phyloP scores from a whole-genome alignment of 1,140 invertebrate species.

The Phymastichus coffea region DNA sequence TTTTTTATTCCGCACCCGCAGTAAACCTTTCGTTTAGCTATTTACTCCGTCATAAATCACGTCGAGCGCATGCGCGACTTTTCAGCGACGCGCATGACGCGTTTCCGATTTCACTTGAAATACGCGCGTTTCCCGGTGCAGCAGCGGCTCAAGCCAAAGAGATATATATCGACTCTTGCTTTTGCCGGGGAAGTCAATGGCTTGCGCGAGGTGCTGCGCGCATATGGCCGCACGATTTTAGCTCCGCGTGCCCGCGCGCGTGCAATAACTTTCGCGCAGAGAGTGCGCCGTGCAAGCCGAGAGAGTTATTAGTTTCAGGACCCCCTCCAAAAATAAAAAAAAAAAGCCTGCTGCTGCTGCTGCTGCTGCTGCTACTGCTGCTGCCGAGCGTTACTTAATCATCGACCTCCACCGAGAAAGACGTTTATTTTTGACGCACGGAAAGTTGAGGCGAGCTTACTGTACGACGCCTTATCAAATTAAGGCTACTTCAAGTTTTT shows the following conservation, averaged over 20 bases:
- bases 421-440: too few relatives aligned
- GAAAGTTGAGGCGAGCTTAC: too few relatives aligned
- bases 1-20: too few relatives aligned
- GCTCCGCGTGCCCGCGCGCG: too few relatives aligned
- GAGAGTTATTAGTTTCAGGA: not conserved
- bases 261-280: conserved; percentile 2
- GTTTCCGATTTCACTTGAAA: conserved; percentile 28
- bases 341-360: too few relatives aligned
- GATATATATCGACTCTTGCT: conserved; percentile 10
- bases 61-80: conserved; percentile 15
- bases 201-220: not conserved
- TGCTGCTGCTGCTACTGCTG: too few relatives aligned
- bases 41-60: conserved; percentile 24
- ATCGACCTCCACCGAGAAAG: too few relatives aligned
- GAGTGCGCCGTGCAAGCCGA: not conserved
- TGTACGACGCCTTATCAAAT: too few relatives aligned
- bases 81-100: conserved; percentile 12
- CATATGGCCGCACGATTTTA: not conserved
- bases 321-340: too few relatives aligned
- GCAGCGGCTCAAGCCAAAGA: not conserved
- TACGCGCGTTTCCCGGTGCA: conserved; percentile 5
- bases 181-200: not conserved
- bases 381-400: too few relatives aligned
- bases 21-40: conserved; percentile 45
- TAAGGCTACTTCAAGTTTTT: too few relatives aligned